A percentile compares a stretch with the other conserved stretches of the same genome.
phyloP scores from a whole-genome alignment of 2,113 vertebrate genomes.

The Anolis sagrei region DNA sequence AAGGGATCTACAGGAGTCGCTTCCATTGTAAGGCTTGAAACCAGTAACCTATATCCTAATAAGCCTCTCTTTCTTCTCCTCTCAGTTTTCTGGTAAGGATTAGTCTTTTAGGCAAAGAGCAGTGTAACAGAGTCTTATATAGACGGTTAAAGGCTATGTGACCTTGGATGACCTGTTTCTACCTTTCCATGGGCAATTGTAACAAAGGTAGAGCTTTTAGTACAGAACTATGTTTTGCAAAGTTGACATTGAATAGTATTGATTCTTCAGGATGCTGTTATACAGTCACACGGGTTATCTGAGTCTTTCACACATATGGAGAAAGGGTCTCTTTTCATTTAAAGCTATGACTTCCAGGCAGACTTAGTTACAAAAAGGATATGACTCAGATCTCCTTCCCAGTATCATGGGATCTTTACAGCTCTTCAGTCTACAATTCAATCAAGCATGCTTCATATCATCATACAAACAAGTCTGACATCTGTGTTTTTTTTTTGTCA shows the following conservation, averaged over 20 bases:
- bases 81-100: background rate
- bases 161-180: background rate
- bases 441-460: background rate
- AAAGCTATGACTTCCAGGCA: background rate
- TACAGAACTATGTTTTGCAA: background rate
- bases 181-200: background rate
- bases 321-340: background rate
- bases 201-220: too few species aligned
- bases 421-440: background rate
- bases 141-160: too few species aligned
- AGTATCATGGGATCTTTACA: background rate
- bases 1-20: background rate
- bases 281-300: too few species aligned
- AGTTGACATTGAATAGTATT: background rate
- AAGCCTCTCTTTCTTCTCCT: background rate
- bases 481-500: background rate
- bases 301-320: background rate
- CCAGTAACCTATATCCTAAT: background rate
- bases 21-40: background rate
- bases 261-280: background rate
- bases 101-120: background rate
- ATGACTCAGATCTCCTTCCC: background rate
- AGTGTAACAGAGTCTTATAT: background rate
- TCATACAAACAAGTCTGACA: background rate
- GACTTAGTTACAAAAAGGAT: background rate